Evolutionary conservation across 2,888 invertebrate species (phyloP).

Genomic region (Patella caerulea): DNA sequence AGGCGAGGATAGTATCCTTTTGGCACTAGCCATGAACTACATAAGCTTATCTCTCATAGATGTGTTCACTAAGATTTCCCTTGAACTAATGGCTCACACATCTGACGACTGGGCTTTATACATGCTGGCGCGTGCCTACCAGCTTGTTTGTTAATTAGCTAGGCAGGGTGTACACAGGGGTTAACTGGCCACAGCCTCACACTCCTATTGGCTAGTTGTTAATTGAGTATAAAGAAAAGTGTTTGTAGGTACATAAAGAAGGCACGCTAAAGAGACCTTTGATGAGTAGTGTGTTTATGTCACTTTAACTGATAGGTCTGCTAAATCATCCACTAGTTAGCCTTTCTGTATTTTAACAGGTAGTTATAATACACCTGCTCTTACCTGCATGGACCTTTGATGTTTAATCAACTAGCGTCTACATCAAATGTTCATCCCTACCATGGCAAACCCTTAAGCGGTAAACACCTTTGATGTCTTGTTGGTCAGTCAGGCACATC

Average conservation of each 20-base stretch:
- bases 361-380: conserved; percentile 3
- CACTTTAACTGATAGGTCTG: not conserved
- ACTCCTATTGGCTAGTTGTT: not conserved
- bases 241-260: not conserved
- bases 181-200: conserved; percentile 5
- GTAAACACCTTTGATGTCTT: not conserved
- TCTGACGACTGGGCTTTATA: not conserved
- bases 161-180: not conserved
- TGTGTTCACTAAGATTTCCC: not conserved
- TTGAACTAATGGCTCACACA: conserved; percentile 4
- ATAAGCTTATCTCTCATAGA: not conserved
- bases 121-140: not conserved
- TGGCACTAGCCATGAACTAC: not conserved
- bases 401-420: conserved; percentile 4
- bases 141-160: conserved; percentile 7
- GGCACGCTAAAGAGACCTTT: not conserved
- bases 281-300: not conserved
- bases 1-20: not conserved
- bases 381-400: conserved; percentile 5
- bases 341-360: not conserved
- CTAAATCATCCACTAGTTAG: too few species aligned
- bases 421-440: not conserved
- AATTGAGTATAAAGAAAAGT: not conserved
- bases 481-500: not conserved
- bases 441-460: not conserved